phyloP scores from a whole-genome alignment of 2,113 vertebrate genomes.

The Cathartes aura region DNA sequence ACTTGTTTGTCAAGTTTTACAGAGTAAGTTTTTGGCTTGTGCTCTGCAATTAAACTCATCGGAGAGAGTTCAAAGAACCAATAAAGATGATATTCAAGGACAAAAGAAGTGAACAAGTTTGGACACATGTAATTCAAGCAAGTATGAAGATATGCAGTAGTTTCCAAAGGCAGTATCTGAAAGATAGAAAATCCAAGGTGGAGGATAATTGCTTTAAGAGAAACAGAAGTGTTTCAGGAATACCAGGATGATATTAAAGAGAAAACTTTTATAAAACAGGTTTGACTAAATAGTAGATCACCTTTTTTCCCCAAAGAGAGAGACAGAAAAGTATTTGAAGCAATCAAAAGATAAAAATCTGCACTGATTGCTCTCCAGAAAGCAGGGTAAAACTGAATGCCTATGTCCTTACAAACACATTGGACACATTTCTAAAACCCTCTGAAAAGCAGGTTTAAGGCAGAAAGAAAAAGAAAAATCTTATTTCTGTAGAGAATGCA shows the following conservation, averaged over 20 bases:
- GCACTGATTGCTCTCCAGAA: slow-evolving; percentile 10
- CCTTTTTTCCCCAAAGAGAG: not conserved
- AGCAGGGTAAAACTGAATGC: not conserved
- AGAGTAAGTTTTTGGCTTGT: not conserved
- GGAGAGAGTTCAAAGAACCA: not conserved
- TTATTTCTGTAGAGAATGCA: not conserved
- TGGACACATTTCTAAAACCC: not conserved
- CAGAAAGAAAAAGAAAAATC: not conserved
- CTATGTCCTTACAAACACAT: not conserved
- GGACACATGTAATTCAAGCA: not conserved
- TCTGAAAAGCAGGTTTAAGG: not conserved
- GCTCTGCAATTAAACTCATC: not conserved
- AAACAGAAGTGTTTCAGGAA: not conserved
- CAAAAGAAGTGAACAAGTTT: not conserved
- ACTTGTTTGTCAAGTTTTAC: not conserved
- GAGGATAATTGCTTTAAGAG: not conserved
- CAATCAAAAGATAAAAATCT: slow-evolving; percentile 62
- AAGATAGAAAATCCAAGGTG: not conserved
- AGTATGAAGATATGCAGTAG: not conserved
- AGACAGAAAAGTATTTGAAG: not conserved
- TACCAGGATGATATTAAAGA: not conserved
- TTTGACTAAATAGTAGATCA: not conserved
- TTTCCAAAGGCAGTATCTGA: not conserved
- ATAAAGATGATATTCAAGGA: not conserved
- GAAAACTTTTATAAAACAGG: not conserved